Conservation (phyloP, 2,113 vertebrate species). For the Nematolebias whitei region DNA sequence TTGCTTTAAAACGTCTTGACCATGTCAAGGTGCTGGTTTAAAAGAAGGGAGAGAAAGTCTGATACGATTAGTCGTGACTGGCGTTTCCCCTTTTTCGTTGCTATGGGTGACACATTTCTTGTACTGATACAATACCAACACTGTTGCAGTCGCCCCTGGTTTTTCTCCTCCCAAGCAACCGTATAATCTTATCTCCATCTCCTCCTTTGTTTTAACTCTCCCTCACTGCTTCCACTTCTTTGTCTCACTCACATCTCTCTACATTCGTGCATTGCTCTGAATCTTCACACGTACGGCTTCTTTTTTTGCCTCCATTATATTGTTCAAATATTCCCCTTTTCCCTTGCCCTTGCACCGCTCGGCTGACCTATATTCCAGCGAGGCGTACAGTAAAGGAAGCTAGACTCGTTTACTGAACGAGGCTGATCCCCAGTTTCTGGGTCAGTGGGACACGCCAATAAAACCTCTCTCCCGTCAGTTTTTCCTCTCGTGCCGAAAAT, state of each 20-base stretch:
- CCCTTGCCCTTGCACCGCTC: conserved; percentile 31
- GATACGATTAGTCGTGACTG: conserved; percentile 54
- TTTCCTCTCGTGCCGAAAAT: conserved; percentile 20
- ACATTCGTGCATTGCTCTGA: conserved; percentile 40
- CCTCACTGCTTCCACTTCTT: conserved; percentile 33
- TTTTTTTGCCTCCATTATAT: conserved; percentile 5
- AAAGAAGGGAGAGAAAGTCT: conserved; percentile 19
- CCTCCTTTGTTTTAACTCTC: conserved; percentile 62
- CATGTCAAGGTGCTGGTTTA: conserved; percentile 16
- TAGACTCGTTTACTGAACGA: conserved; percentile 52
- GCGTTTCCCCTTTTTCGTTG: conserved; percentile 53
- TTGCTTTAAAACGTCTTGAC: conserved; percentile 35
- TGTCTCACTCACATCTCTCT: conserved; percentile 45
- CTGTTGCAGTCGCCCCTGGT: conserved; percentile 27
- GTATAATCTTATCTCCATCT: conserved; percentile 38
- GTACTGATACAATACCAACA: conserved; percentile 60
- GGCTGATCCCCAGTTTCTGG: conserved; percentile 71
- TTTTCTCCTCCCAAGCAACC: conserved; percentile 11
- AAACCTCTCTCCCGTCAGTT: conserved; percentile 40
- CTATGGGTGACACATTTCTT: conserved; percentile 65
- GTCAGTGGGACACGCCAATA: conserved; percentile 75
- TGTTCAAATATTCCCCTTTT: conserved; percentile 14
- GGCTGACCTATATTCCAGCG: conserved; percentile 74
- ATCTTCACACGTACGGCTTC: conserved; percentile 14
- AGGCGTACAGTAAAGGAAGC: conserved; percentile 43